A percentile compares a stretch with the other conserved stretches of the same genome.
Conservation (phyloP, 2,888 invertebrate genomes). For the Sclerodermus sp. region DNA sequence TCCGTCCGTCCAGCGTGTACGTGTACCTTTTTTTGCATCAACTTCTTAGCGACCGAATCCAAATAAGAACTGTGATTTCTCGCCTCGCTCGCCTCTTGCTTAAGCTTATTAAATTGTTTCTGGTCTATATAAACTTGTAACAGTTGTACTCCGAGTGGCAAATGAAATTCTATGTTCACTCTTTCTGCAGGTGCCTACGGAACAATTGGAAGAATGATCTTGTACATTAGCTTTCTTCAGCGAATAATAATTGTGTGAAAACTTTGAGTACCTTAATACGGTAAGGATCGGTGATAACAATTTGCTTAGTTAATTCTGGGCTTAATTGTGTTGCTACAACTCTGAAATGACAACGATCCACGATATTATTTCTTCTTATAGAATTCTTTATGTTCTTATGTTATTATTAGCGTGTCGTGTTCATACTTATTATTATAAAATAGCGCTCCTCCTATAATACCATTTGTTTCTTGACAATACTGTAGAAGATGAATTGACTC, state of each 20-base stretch:
- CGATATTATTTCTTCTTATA: too few relatives aligned
- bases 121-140: slow-evolving; percentile 74
- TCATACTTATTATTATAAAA: slow-evolving; percentile 87
- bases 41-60: slow-evolving; percentile 33
- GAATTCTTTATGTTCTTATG: too few relatives aligned
- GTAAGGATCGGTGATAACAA: slow-evolving; percentile 81
- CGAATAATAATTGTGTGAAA: too few relatives aligned
- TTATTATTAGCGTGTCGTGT: too few relatives aligned
- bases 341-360: slow-evolving; percentile 60
- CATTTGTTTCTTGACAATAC: slow-evolving; percentile 76
- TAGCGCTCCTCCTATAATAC: slow-evolving; percentile 82
- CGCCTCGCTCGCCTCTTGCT: slow-evolving; percentile 41
- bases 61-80: slow-evolving; percentile 36
- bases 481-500: slow-evolving; percentile 86
- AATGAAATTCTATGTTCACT: slow-evolving; percentile 66
- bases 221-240: too few relatives aligned
- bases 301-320: slow-evolving; percentile 71
- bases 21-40: slow-evolving; percentile 35
- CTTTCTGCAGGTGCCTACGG: slow-evolving; percentile 71
- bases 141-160: slow-evolving; percentile 81
- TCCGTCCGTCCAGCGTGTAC: too few relatives aligned
- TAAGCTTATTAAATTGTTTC: slow-evolving; percentile 59
- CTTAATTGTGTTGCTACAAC: slow-evolving; percentile 80
- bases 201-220: too few relatives aligned
- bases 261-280: slow-evolving; percentile 71